Evolutionary conservation across 1,140 invertebrate genomes (phyloP), one percentile per base, ranked within the genome.

Genomic region (Philotrypesis tridentata): DNA sequence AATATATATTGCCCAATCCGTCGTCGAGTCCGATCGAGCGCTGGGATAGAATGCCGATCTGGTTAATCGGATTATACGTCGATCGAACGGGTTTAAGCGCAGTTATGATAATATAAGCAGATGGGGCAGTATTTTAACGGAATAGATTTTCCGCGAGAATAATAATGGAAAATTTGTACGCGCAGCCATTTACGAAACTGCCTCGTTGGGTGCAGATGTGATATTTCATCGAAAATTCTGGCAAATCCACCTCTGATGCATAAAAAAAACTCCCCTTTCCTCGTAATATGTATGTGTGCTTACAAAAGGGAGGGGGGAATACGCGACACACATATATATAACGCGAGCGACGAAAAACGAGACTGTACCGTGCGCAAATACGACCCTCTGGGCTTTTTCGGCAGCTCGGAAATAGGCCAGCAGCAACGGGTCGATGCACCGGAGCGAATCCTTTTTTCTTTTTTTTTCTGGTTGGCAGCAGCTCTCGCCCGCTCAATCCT

Each of bases 401-500:
- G 21, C 37, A 27, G 23, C 70, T 72, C 70, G 21, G 23, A 72
- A 72, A 72, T 72, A 72, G 70, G 70, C 70, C n/a, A 72, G 33
- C 70, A 43, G 21, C 23, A 55, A 17, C 48, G 12, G 70, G 68
- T 71, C 68, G 68, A 71, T 71, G 68, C 33, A 71, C 68, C 70
- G 37, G 12, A 72, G 70, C 70, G 37, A 72, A 72, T 72, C 33
- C 31, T 43, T 72, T 72, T 48, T 43, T 37, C 14, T n/a, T n/a
- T n/a, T n/a, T n/a, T n/a, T n/a, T n/a, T n/a, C n/a, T n/a, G n/a
- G n/a, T n/a, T n/a, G n/a, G n/a, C n/a, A n/a, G n/a, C n/a, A 23
- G 70, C 33, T 72, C 40, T 72, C 70, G 37, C 33, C 70, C 70
- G n/a, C 33, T 72, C 37, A 72, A 72, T 43, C 70, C 70, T 72